Evolutionary conservation across 2,888 invertebrate species (phyloP).

Genomic region (Poecilus cupreus): DNA sequence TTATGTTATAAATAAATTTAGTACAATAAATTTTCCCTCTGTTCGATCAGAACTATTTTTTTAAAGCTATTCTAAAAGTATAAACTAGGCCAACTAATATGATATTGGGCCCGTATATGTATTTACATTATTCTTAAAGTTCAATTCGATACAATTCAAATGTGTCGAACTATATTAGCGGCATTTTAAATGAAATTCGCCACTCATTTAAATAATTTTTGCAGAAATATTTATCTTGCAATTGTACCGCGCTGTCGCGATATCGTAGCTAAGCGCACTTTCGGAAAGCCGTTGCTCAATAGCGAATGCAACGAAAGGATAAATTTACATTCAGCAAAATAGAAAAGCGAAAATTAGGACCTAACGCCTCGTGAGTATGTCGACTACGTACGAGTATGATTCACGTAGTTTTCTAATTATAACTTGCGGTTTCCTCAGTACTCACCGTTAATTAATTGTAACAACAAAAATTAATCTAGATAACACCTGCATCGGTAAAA

Average conservation of each 20-base stretch:
- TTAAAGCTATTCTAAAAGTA: too few relatives aligned
- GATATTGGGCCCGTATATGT: too few relatives aligned
- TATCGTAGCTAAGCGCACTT: background rate
- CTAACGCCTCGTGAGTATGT: background rate
- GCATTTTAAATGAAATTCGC: background rate
- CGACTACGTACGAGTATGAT: conserved; percentile 8
- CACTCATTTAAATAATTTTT: background rate
- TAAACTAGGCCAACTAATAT: too few relatives aligned
- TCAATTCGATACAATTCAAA: background rate
- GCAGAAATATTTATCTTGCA: conserved; percentile 1
- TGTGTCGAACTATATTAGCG: background rate
- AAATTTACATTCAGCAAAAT: conserved; percentile 23
- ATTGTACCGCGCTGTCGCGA: background rate
- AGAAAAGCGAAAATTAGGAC: conserved; percentile 26
- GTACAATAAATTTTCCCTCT: too few relatives aligned
- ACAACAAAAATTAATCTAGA: conserved; percentile 24
- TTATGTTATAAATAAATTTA: too few relatives aligned
- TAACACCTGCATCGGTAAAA: conserved; percentile 24
- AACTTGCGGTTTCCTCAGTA: background rate
- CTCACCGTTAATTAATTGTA: conserved; percentile 13
- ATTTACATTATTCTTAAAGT: background rate
- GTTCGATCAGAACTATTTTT: too few relatives aligned
- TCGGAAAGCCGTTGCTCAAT: conserved; percentile 4
- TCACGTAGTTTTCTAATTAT: conserved; percentile 27
- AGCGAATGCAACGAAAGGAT: conserved; percentile 24